Conservation (phyloP, 2,797 vertebrate genomes). For the Sternarchorhynchus goeldii region DNA sequence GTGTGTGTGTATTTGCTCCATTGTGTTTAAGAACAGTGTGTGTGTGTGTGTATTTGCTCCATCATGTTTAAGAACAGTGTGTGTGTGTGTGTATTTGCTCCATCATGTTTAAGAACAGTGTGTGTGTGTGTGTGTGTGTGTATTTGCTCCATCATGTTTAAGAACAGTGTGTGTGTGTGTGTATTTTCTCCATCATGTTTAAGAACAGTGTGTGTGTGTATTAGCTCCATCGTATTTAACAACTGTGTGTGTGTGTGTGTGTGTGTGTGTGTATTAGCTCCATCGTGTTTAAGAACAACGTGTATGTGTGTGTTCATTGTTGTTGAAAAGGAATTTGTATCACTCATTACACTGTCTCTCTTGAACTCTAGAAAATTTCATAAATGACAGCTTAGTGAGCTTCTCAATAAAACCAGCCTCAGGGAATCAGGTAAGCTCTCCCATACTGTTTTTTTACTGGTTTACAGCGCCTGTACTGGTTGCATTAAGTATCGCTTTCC, state of each 20-base stretch:
- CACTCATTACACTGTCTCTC: neutral
- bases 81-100: no score
- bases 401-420: conserved; percentile 71
- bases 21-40: conserved; percentile 80
- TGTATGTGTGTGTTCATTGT: conserved; percentile 20
- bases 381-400: conserved; percentile 72
- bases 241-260: conserved; percentile 56
- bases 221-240: conserved; percentile 76
- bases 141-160: no score
- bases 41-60: no score
- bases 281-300: no score
- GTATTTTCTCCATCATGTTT: no score
- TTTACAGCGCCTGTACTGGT: no score
- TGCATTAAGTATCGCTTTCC: neutral
- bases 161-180: no score
- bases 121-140: no score
- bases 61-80: no score
- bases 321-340: conserved; percentile 49
- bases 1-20: conserved; percentile 58
- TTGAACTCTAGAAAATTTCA: conserved; percentile 70
- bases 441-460: neutral
- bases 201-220: no score
- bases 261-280: neutral
- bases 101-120: no score
- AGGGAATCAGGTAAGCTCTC: conserved; percentile 70